phyloP scores from a whole-genome alignment of 2,797 vertebrate genomes.

The Caiman crocodilus region DNA sequence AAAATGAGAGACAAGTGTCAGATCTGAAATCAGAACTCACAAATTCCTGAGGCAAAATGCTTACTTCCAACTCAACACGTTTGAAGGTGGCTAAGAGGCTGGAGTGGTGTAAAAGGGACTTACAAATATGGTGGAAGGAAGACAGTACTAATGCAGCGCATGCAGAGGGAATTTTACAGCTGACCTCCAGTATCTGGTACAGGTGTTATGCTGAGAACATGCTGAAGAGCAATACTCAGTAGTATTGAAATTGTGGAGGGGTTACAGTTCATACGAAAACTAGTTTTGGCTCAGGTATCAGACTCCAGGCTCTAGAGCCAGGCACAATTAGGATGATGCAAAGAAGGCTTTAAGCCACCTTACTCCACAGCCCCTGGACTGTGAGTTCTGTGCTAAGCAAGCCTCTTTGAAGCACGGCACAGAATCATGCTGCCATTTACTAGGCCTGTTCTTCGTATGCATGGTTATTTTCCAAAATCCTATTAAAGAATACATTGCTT shows the following conservation, averaged over 20 bases:
- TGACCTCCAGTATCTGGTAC: background rate
- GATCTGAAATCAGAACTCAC: background rate
- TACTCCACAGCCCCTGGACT: background rate
- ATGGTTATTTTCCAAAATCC: background rate
- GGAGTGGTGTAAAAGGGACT: background rate
- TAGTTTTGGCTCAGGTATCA: too few relatives aligned
- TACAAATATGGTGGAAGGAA: background rate
- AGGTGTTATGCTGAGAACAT: background rate
- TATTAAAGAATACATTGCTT: background rate
- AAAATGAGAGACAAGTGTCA: background rate
- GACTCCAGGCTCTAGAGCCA: too few relatives aligned
- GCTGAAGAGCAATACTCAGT: background rate
- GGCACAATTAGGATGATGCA: background rate
- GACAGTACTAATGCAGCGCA: background rate
- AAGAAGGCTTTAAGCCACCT: background rate
- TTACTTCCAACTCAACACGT: background rate
- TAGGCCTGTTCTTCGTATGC: too few relatives aligned
- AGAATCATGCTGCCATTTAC: too few relatives aligned
- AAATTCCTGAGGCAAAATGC: background rate
- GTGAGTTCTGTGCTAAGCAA: background rate
- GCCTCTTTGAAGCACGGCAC: background rate
- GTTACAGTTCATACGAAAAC: background rate
- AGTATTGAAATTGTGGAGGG: background rate
- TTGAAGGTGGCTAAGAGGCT: background rate
- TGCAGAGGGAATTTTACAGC: background rate